phyloP scores from a whole-genome alignment of 2,113 vertebrate genomes.

The Thalassarche chlororhynchos region DNA sequence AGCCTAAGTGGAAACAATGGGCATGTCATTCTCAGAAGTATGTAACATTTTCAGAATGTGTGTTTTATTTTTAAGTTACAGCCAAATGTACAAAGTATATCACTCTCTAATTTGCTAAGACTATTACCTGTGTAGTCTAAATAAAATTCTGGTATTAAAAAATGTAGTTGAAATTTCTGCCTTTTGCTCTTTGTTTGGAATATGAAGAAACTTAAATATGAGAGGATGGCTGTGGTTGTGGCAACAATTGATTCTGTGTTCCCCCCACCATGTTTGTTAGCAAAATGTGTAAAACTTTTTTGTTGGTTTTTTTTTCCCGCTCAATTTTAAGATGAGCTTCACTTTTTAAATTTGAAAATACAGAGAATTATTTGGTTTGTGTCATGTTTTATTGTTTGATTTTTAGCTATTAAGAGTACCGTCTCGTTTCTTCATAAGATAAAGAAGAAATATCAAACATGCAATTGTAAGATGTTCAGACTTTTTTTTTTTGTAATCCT shows the following conservation, averaged over 20 bases:
- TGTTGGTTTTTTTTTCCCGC: not conserved
- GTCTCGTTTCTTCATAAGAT: not conserved
- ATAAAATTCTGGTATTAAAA: not conserved
- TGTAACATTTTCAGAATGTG: not conserved
- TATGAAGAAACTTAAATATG: not conserved
- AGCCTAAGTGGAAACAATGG: not conserved
- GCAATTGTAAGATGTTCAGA: not conserved
- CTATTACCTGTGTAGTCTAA: not conserved
- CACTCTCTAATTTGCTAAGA: not conserved
- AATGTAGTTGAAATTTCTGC: not conserved
- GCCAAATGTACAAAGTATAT: not conserved
- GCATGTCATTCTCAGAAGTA: not conserved
- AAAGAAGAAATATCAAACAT: slow-evolving; percentile 35
- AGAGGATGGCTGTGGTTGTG: not conserved
- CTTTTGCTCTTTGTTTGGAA: not conserved
- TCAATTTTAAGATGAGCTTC: not conserved
- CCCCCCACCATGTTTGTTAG: not conserved
- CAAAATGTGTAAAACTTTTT: not conserved
- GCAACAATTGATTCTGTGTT: not conserved
- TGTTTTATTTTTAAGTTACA: not conserved
- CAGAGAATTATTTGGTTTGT: not conserved
- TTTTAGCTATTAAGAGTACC: not conserved
- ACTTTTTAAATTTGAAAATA: not conserved
- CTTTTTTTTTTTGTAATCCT: not conserved
- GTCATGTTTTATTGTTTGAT: slow-evolving; percentile 30